A percentile compares a stretch with the other conserved stretches of the same genome.
Conservation (phyloP, 2,113 vertebrate species). For the Thunnus maccoyii region DNA sequence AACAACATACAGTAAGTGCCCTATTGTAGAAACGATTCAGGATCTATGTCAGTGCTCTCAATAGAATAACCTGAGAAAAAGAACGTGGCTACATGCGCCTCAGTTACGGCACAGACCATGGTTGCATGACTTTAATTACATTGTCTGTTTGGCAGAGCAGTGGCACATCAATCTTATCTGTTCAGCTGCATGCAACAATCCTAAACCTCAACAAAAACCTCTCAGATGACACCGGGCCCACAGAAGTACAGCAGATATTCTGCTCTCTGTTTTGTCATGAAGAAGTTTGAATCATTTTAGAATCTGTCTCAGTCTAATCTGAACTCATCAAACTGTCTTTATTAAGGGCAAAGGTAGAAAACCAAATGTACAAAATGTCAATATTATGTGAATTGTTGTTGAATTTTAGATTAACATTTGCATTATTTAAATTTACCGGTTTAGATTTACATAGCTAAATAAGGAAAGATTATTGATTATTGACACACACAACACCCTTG, state of each 20-base stretch:
- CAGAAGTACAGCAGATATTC: constrained; percentile 16
- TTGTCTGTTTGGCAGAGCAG: constrained; percentile 71
- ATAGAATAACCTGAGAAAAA: constrained; percentile 11
- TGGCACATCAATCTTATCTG: constrained; percentile 76
- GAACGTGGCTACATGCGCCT: constrained; percentile 38
- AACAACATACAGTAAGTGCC: background rate
- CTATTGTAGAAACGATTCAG: constrained; percentile 9
- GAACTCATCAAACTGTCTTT: background rate
- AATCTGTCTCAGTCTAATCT: background rate
- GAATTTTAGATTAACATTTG: background rate
- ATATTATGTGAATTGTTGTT: no score
- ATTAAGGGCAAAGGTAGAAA: no score
- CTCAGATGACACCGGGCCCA: constrained; percentile 33
- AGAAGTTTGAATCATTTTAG: constrained; percentile 22
- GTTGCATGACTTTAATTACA: constrained; percentile 77
- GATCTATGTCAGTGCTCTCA: constrained; percentile 22
- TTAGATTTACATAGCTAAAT: background rate
- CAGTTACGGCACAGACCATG: constrained; percentile 51
- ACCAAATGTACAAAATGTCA: background rate
- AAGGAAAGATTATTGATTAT: constrained; percentile 4
- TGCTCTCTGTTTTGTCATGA: background rate
- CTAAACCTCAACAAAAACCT: constrained; percentile 53
- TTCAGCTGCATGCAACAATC: constrained; percentile 62
- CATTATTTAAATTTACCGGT: constrained; percentile 4
- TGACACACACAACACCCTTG: background rate